Percentiles rank a stretch among this genome's conserved stretches.
Conservation (phyloP, 2,113 vertebrate genomes). For the Pica pica region DNA sequence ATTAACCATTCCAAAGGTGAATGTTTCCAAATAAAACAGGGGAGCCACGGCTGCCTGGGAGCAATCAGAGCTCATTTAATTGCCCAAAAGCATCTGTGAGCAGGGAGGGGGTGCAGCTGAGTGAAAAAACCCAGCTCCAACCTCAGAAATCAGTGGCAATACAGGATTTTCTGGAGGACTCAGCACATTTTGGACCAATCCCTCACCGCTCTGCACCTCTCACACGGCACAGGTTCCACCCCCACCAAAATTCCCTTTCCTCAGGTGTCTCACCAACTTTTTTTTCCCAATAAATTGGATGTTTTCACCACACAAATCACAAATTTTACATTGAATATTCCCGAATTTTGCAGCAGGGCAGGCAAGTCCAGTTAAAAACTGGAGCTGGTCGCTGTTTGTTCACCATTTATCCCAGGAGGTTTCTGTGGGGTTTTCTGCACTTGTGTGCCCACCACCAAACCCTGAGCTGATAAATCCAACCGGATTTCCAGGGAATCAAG, state of each 20-base stretch:
- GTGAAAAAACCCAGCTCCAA: not conserved
- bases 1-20: slow-evolving; percentile 29
- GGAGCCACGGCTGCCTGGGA: not conserved
- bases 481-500: fast-evolving
- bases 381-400: too few relatives aligned
- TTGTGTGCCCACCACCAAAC: not conserved
- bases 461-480: not conserved
- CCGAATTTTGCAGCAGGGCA: fast-evolving
- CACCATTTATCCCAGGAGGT: fast-evolving
- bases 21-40: not conserved
- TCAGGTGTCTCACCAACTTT: not conserved
- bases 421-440: fast-evolving
- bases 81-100: not conserved
- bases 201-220: not conserved
- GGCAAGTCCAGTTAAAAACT: not conserved
- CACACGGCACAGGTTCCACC: not conserved
- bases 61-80: not conserved
- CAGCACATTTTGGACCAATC: not conserved
- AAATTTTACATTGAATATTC: not conserved
- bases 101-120: not conserved
- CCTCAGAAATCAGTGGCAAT: not conserved
- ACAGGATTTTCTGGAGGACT: not conserved
- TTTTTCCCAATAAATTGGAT: fast-evolving
- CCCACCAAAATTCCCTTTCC: not conserved
- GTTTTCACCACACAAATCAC: not conserved